Evolutionary conservation across 2,113 vertebrate species (phyloP).

Genomic region (Labeo catla): DNA sequence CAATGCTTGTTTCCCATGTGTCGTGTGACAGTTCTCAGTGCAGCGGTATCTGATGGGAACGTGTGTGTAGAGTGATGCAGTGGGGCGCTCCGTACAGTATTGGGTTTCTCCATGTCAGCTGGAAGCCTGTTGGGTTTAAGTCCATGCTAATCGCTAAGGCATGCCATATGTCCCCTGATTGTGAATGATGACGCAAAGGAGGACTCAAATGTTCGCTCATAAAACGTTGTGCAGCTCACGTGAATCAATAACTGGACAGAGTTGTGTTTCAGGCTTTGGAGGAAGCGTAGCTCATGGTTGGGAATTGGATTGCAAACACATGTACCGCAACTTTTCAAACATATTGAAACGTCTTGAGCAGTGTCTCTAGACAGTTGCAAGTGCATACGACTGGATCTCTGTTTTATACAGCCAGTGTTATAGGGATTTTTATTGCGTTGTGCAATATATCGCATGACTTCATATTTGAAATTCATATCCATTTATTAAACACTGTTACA

Average conservation of each 20-base stretch:
- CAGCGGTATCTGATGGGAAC: constrained; percentile 58
- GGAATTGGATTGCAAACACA: constrained; percentile 41
- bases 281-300: neutral
- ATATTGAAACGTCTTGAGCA: constrained; percentile 9
- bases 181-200: constrained; percentile 60
- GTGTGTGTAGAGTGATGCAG: constrained; percentile 57
- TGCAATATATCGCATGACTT: neutral
- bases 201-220: constrained; percentile 55
- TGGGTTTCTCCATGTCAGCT: constrained; percentile 60
- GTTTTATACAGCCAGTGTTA: neutral
- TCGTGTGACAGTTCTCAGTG: constrained; percentile 27
- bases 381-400: neutral
- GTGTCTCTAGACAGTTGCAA: constrained; percentile 13
- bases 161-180: constrained; percentile 60
- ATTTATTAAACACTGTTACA: neutral
- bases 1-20: constrained; percentile 18
- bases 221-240: constrained; percentile 45
- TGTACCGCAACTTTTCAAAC: constrained; percentile 24
- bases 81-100: constrained; percentile 50
- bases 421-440: constrained; percentile 3
- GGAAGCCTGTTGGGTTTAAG: constrained; percentile 52
- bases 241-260: constrained; percentile 49
- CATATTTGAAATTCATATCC: neutral
- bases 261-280: constrained; percentile 42
- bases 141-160: constrained; percentile 58